Conservation (phyloP, 2,888 invertebrate genomes). For the Microplitis deprimator region DNA sequence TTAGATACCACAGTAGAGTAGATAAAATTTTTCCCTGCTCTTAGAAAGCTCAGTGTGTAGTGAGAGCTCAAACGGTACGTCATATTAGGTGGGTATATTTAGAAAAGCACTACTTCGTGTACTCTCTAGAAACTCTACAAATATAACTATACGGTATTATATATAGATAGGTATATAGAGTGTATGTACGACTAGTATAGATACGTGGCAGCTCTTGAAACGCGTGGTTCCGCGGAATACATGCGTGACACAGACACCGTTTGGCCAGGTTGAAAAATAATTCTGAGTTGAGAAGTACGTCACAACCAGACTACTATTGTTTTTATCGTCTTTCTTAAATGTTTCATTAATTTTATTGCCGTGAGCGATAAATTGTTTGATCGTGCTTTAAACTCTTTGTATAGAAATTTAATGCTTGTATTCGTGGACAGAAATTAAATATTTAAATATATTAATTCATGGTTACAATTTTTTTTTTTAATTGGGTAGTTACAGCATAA, state of each 20-base stretch:
- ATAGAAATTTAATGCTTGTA: not conserved
- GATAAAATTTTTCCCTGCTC: constrained; percentile 21
- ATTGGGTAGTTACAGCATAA: too few species aligned
- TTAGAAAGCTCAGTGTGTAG: constrained; percentile 20
- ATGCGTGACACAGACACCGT: constrained; percentile 7
- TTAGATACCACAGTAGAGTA: not conserved
- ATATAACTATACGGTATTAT: constrained; percentile 44
- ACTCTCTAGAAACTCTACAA: constrained; percentile 48
- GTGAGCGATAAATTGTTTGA: not conserved
- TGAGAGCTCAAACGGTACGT: constrained; percentile 45
- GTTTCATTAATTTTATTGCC: not conserved
- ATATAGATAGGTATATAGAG: constrained; percentile 13
- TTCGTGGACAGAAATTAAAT: not conserved
- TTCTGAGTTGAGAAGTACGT: not conserved
- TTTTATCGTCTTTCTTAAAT: not conserved
- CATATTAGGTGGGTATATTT: constrained; percentile 60
- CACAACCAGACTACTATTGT: not conserved
- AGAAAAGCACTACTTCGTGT: constrained; percentile 58
- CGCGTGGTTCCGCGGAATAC: not conserved
- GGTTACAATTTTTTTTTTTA: not conserved
- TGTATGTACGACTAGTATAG: constrained; percentile 19
- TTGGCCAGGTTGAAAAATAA: not conserved
- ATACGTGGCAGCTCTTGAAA: not conserved
- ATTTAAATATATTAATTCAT: not conserved
- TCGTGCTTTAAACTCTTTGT: not conserved